These are phyloP conservation scores for Heterodera schachtii DNA, from an alignment of 1,140 invertebrate genomes.

Conservation along the genomic window DNA sequence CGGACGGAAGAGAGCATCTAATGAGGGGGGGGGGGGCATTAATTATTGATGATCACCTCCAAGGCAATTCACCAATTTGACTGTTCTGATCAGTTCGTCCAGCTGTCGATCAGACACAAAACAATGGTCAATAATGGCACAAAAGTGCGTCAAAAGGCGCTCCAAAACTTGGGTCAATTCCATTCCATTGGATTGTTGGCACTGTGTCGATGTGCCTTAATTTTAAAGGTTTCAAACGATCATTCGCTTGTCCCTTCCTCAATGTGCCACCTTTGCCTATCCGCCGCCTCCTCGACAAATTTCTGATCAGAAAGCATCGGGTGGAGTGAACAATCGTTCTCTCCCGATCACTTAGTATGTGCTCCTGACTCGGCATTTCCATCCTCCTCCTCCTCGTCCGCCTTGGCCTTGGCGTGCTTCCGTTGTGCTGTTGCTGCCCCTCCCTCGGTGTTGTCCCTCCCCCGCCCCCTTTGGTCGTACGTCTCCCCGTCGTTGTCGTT, in stretches of 20 bases:
- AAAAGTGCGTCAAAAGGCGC: background rate
- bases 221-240: background rate
- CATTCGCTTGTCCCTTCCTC: background rate
- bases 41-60: background rate
- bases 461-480: background rate
- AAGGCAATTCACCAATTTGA: constrained; percentile 7
- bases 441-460: constrained; percentile 17
- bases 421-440: background rate
- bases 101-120: background rate
- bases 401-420: background rate
- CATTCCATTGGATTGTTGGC: background rate
- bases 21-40: background rate
- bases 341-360: background rate
- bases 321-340: constrained; percentile 4
- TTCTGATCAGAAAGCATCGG: constrained; percentile 25
- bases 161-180: background rate
- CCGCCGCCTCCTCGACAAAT: background rate
- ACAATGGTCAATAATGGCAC: background rate
- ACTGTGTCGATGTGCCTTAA: background rate
- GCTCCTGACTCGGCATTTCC: background rate
- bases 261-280: background rate
- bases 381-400: background rate
- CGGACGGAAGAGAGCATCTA: constrained; percentile 6
- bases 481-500: constrained; percentile 14
- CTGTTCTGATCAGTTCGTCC: constrained; percentile 7